A percentile compares a stretch with the other conserved stretches of the same genome.
Evolutionary conservation across 2,797 vertebrate species (phyloP).

Genomic region (Allobates femoralis): DNA sequence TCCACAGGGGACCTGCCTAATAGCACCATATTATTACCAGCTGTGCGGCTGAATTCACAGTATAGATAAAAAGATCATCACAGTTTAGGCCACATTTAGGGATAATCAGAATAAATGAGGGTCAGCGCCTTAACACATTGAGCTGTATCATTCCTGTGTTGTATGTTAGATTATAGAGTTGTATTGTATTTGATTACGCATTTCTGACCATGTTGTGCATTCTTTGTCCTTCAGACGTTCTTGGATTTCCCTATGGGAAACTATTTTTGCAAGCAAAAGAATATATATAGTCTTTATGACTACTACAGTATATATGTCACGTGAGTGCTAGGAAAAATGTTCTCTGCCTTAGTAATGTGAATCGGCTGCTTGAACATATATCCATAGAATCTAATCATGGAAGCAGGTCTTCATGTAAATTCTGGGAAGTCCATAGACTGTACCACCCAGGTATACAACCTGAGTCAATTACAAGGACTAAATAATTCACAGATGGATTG

Average conservation of each 20-base stretch:
- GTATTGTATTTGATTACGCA: background rate
- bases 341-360: conserved; percentile 28
- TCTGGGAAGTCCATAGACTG: conserved; percentile 48
- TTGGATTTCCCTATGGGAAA: conserved; percentile 7
- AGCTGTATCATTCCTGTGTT: background rate
- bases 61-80: background rate
- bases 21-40: background rate
- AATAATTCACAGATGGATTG: conserved; percentile 59
- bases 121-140: background rate
- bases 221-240: background rate
- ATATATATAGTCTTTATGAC: background rate
- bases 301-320: conserved; percentile 6
- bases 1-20: background rate
- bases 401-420: conserved; percentile 27
- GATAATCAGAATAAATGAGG: background rate
- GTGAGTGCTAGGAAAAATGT: conserved; percentile 40
- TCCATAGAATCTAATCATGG: conserved; percentile 10
- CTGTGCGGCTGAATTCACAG: background rate
- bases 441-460: conserved; percentile 38
- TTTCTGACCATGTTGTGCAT: background rate
- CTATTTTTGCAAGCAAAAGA: background rate
- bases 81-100: background rate
- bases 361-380: conserved; percentile 29
- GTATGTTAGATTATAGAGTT: background rate
- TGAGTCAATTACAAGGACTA: conserved; percentile 52